Percentiles rank a stretch among this genome's conserved stretches.
Evolutionary conservation across 2,113 vertebrate genomes (phyloP).

Genomic region (Todiramphus chloris): DNA sequence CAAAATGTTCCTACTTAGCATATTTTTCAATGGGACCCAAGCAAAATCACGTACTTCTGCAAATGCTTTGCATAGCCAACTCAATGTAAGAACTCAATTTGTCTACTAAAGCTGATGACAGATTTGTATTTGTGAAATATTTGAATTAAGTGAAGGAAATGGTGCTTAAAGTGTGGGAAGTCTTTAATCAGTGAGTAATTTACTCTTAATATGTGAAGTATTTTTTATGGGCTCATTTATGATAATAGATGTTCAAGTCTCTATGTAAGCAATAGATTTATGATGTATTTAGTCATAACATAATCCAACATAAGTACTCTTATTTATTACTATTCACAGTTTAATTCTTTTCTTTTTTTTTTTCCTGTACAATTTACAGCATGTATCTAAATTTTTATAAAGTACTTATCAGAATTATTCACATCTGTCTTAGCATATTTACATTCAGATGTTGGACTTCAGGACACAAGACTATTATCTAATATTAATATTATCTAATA

Average conservation of each 20-base stretch:
- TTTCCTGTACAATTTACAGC: background rate
- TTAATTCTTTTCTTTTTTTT: background rate
- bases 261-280: slow-evolving; percentile 16
- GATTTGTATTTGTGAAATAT: slow-evolving; percentile 43
- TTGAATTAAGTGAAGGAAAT: slow-evolving; percentile 45
- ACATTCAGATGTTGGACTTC: background rate
- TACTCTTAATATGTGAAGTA: slow-evolving; percentile 23
- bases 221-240: slow-evolving; percentile 41
- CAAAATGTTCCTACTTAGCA: background rate
- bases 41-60: background rate
- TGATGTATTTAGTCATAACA: slow-evolving; percentile 5
- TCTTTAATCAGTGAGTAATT: slow-evolving; percentile 57
- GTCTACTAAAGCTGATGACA: slow-evolving; percentile 17
- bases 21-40: background rate
- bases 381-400: background rate
- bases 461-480: background rate
- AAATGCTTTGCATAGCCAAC: background rate
- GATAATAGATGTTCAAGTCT: slow-evolving; percentile 35
- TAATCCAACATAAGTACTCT: slow-evolving; percentile 18
- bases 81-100: slow-evolving; percentile 5
- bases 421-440: background rate
- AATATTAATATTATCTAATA: too few relatives aligned
- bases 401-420: background rate
- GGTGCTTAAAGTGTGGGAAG: slow-evolving; percentile 25
- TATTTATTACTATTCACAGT: slow-evolving; percentile 38